Evolutionary conservation across 1,140 invertebrate genomes (phyloP), one percentile per base, ranked within the genome.

Genomic region (Drosophila ercepeae): DNA sequence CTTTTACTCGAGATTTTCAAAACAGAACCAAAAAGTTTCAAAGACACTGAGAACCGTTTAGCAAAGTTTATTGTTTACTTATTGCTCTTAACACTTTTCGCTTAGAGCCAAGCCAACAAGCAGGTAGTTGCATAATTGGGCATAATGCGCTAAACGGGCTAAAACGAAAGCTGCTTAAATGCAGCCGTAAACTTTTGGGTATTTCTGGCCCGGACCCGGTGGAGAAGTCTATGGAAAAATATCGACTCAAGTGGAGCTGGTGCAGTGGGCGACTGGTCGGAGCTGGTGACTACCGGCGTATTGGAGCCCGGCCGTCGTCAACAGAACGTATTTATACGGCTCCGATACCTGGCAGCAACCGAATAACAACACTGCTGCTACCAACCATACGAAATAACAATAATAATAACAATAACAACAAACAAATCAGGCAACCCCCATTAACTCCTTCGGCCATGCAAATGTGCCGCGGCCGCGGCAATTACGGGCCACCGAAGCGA

Each of bases 371-470:
- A 75, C 52, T 14, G 53, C 52, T 14, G 53, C 14, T 45, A 55
- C 44, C 27, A 39, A 23, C 65, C 59, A 48, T 42, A 46, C 46
- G 39, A 46, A 51, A 34, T 41, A 11, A 48, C 59, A 61, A 61
- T 67, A 75, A 21, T 42, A 54, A 55, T 18, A 52, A 63, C 51
- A 57, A 21, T 19, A 46, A 64, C 78, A 88, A 69, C 75, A 67
- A 82, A 60, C 57, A 88, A 75, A 78, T 88, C 77, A 75, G 83
- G 78, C 83, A 86, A 86, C 76, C 82, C 67, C 81, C 81, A 86
- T 88, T 81, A 88, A 78, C 82, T 88, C 82, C 83, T 88, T 89
- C 70, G 52, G 74, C 78, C 82, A 89, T 88, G 82, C 82, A 88
- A 88, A 88, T 89, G 83, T 53, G 60, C 74, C 72, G 78, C 83